phyloP scores from a whole-genome alignment of 1,140 invertebrate genomes.

The Ephestia elutella region DNA sequence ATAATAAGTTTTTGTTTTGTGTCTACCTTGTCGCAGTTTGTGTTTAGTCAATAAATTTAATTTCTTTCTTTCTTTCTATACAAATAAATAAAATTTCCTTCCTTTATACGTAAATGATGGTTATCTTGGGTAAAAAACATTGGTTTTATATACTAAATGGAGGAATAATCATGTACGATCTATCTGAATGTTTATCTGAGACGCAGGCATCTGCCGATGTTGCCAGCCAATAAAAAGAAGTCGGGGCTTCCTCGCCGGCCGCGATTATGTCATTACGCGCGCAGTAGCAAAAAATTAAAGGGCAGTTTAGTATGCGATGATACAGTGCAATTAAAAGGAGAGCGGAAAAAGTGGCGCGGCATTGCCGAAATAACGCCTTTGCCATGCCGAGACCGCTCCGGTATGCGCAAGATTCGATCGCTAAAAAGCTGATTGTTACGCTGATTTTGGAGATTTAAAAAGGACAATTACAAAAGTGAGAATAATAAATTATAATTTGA shows the following conservation, averaged over 20 bases:
- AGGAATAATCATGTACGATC: no score
- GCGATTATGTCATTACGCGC: constrained; percentile 58
- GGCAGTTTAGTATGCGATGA: constrained; percentile 62
- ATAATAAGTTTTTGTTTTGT: no score
- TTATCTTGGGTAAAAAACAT: no score
- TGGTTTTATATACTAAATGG: no score
- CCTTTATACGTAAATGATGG: no score
- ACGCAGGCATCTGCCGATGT: constrained; percentile 3
- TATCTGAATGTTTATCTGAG: neutral
- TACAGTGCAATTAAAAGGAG: constrained; percentile 54
- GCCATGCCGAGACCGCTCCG: neutral
- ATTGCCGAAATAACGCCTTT: constrained; percentile 5
- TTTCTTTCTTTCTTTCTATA: no score
- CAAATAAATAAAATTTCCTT: no score
- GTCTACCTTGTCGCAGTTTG: no score
- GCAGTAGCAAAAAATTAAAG: constrained; percentile 39
- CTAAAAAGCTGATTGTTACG: neutral
- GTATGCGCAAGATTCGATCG: neutral
- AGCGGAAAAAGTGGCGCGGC: neutral
- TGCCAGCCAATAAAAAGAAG: constrained; percentile 22
- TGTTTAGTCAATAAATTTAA: no score
- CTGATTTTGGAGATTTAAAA: no score
- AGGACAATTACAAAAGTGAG: neutral
- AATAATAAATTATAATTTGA: neutral
- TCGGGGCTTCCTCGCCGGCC: constrained; percentile 19